Base-by-base conservation (phyloP, 2,888 invertebrate species). In the Pachliopta kotzebuea region DNA sequence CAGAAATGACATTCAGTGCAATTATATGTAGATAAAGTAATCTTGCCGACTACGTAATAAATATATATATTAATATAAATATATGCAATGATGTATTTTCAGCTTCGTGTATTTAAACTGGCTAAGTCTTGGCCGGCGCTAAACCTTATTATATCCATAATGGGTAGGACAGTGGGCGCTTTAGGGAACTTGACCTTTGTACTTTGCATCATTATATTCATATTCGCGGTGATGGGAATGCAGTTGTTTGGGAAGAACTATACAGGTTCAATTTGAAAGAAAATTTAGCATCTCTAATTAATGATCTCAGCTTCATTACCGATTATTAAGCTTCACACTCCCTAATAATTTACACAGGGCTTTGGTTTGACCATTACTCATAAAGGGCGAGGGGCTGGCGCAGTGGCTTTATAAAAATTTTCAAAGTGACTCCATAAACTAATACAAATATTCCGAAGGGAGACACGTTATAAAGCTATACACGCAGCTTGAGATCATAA, bases 161-260 rank as follows among this genome's bases (percentile, higher is more conserved):
- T 98, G 96, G 98, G 97, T 79, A 95, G 97, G 93, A 98, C 98
- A 56, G 96, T 98, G 93, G 98, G 98, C 83, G 98, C 98, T 83
- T 93, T 98, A 92, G 98, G 97, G 93, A 98, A 98, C 93, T 93
- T 98, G 91, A 98, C 97, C 79, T 97, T 98, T 93, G 98, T 98
- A 82, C 94, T 98, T 89, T 96, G 96, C 88, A 98, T 98, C 92
- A 98, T 98, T 92, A 97, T 98, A 93, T 98, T 98, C 94, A 98
- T 98, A 91, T 98, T 98, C 88, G 98, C 98, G 88, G 98, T 98
- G 80, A 98, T 98, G 97, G 98, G 98, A 76, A 98, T 98, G 96
- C 98, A 98, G 90, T 94, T 98, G 78, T 98, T 98, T 93, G 97
- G 97, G 77, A 96, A 96, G 87, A 96, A 96, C 88, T 97, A 97